Evolutionary conservation across 53 echinoderm and acorn worm genomes (phyloP), one percentile per base, ranked within the genome.

Genomic region (Stichopus horrens): DNA sequence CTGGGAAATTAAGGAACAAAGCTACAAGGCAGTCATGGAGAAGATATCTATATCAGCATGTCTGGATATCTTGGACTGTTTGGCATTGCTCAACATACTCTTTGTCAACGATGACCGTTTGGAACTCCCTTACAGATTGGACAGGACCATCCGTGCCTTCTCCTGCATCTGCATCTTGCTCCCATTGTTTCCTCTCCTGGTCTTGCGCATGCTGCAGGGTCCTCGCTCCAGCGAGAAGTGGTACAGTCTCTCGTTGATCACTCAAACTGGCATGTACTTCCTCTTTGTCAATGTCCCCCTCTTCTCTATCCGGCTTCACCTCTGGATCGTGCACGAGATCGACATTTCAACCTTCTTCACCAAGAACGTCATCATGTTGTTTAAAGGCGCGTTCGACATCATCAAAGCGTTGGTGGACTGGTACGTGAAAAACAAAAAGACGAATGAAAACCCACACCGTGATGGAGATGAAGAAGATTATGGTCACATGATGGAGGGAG

Each of bases 311-410:
- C 88, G 95, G 52, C 73, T 92, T 14, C 82, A 86, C 57, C 86
- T 95, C 37, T 95, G 95, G 95, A 74, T 92, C 54, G 54, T 56
- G 21, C 89, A 92, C 71, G 92, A 93, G 76, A 76, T 90, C 6
- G 93, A 95, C 73, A 84, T 95, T 83, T 93, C 95, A 0, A 95
- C 93, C 5, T 95, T 95, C 67, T 86, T 95, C 67, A 95, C 93
- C 76, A 95, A 96, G 88, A 96, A 96, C 86, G 90, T 96, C 56
- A 93, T 96, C 91, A 90, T 87, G 60, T 83, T 96, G 55, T 88
- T 90, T 52, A 87, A 89, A 80, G 93, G 91, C 20, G 68, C 76
- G 23, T 63, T 93, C 5, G 96, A 96, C 79, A 91, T 96, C 73
- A 88, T 93, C 60, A 90, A 76, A 83, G 90, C 93, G 52, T 54